Percentiles rank a stretch among this genome's conserved stretches.
Evolutionary conservation across 2,113 vertebrate genomes (phyloP).

Genomic region (Alligator sinensis): DNA sequence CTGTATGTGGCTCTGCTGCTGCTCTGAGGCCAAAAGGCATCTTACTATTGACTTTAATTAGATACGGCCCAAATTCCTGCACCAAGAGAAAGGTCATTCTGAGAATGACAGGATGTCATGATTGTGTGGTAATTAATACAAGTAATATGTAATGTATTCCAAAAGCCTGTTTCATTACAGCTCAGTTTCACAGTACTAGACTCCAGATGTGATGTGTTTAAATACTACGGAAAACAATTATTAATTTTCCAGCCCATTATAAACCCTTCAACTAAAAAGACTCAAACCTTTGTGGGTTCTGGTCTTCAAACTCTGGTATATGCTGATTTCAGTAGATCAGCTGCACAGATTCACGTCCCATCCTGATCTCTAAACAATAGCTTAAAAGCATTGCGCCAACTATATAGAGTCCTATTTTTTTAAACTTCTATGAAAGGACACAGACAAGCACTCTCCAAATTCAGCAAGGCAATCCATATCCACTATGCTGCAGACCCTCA

Average conservation of each 20-base stretch:
- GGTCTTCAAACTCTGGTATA: accelerated
- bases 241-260: accelerated
- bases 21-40: accelerated
- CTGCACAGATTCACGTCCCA: accelerated
- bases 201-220: too few species aligned
- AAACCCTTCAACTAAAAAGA: not conserved
- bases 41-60: not conserved
- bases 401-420: accelerated
- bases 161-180: accelerated
- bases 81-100: accelerated
- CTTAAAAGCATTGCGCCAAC: not conserved
- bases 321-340: not conserved
- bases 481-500: not conserved
- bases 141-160: too few species aligned
- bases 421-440: not conserved
- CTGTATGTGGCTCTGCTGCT: accelerated
- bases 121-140: not conserved
- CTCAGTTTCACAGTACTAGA: accelerated
- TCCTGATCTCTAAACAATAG: not conserved
- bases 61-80: not conserved
- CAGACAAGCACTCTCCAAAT: not conserved
- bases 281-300: accelerated
- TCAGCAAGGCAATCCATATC: not conserved
- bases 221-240: not conserved
- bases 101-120: not conserved